phyloP scores from a whole-genome alignment of 2,113 vertebrate genomes.

The Marcusenius ussheri region DNA sequence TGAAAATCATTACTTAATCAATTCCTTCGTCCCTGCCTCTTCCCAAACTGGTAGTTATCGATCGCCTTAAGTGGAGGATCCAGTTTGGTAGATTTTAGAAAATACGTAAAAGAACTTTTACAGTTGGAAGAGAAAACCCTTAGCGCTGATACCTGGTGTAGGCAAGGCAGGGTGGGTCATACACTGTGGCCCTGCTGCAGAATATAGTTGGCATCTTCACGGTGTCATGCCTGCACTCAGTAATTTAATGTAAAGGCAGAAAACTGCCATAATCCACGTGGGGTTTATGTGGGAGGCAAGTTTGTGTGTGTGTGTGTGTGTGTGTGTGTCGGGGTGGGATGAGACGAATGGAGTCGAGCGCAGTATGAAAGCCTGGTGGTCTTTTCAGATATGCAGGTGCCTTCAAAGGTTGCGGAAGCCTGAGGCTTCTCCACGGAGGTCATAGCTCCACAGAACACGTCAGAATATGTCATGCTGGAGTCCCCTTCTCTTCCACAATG shows the following conservation, averaged over 20 bases:
- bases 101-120: background rate
- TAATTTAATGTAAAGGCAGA: slow-evolving; percentile 2
- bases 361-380: slow-evolving; percentile 10
- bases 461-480: background rate
- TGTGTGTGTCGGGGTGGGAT: background rate
- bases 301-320: background rate
- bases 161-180: background rate
- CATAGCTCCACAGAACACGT: background rate
- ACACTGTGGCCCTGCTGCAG: background rate
- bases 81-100: background rate
- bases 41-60: background rate
- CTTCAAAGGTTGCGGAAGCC: slow-evolving; percentile 7
- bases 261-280: background rate
- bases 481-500: background rate
- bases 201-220: background rate
- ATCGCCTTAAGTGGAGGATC: background rate
- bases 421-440: background rate
- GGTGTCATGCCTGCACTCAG: background rate
- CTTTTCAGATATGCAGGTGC: slow-evolving; percentile 16
- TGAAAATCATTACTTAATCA: background rate
- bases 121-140: background rate
- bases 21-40: background rate
- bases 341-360: background rate
- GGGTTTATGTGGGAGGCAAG: background rate
- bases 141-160: background rate